Evolutionary conservation across 2,113 vertebrate genomes (phyloP).

Genomic region (Gallinago paraguaiae): DNA sequence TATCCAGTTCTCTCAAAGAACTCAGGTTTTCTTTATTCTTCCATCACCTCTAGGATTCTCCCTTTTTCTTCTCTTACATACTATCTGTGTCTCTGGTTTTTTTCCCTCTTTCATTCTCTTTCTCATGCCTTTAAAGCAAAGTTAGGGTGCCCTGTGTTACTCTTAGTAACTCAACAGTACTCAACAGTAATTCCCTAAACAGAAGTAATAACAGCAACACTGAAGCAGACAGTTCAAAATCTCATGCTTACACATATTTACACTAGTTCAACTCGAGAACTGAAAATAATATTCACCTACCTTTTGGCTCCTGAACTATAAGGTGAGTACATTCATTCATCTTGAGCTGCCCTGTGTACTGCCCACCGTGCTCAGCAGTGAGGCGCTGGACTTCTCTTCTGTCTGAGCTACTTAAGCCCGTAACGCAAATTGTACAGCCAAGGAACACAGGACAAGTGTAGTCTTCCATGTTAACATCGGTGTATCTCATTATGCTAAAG

Average conservation of each 20-base stretch:
- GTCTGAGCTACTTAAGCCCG: slow-evolving; percentile 84
- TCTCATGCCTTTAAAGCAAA: neutral
- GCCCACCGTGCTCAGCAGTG: slow-evolving; percentile 85
- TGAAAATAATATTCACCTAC: slow-evolving; percentile 49
- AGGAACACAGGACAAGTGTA: slow-evolving; percentile 87
- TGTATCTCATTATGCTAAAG: slow-evolving; percentile 83
- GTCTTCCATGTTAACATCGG: slow-evolving; percentile 84
- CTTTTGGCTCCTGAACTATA: slow-evolving; percentile 91
- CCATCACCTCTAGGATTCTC: neutral
- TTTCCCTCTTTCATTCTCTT: neutral
- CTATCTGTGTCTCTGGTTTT: neutral
- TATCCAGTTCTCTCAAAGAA: neutral
- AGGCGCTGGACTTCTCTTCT: slow-evolving; percentile 91
- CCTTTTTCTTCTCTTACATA: neutral
- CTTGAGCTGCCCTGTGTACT: slow-evolving; percentile 91
- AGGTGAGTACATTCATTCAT: slow-evolving; percentile 98
- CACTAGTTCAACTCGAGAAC: neutral
- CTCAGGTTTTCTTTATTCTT: neutral
- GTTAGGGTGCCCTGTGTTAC: neutral
- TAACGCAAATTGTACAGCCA: slow-evolving; percentile 93
- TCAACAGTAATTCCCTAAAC: neutral
- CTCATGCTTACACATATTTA: neutral
- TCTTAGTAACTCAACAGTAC: neutral
- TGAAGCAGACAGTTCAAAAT: neutral
- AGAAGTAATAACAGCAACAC: neutral